Conservation (phyloP, 2,888 invertebrate genomes). For the Acleris sparsana region DNA sequence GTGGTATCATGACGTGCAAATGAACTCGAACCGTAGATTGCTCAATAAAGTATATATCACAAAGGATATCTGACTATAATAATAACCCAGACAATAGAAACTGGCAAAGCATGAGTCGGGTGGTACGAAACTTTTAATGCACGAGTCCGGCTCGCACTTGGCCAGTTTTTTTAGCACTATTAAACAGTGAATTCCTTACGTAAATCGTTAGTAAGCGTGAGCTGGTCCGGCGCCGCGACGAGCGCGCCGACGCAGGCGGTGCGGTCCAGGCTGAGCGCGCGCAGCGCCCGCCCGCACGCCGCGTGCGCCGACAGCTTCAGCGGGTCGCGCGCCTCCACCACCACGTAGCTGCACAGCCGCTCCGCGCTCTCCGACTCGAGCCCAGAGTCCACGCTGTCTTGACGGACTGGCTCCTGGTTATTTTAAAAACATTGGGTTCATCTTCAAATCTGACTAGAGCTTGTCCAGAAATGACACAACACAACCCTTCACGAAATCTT, state of each 20-base stretch:
- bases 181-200: slow-evolving; percentile 50
- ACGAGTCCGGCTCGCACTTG: no score
- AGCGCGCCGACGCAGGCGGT: slow-evolving; percentile 69
- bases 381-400: slow-evolving; percentile 80
- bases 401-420: slow-evolving; percentile 65
- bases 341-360: slow-evolving; percentile 85
- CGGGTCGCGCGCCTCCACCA: slow-evolving; percentile 86
- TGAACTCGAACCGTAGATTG: no score
- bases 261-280: slow-evolving; percentile 61
- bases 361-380: slow-evolving; percentile 70
- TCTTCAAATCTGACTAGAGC: no score
- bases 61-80: no score
- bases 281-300: slow-evolving; percentile 83
- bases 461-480: no score
- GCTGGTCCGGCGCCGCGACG: slow-evolving; percentile 54
- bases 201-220: slow-evolving; percentile 85
- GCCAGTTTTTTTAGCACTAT: no score
- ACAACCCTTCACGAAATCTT: no score
- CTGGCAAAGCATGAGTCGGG: no score
- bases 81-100: no score
- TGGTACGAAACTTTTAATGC: no score
- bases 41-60: no score
- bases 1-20: no score
- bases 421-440: neutral
- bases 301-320: slow-evolving; percentile 88